Evolutionary conservation across 2,113 vertebrate genomes (phyloP), one percentile per base, ranked within the genome.

Genomic region (Hystrix brachyura): DNA sequence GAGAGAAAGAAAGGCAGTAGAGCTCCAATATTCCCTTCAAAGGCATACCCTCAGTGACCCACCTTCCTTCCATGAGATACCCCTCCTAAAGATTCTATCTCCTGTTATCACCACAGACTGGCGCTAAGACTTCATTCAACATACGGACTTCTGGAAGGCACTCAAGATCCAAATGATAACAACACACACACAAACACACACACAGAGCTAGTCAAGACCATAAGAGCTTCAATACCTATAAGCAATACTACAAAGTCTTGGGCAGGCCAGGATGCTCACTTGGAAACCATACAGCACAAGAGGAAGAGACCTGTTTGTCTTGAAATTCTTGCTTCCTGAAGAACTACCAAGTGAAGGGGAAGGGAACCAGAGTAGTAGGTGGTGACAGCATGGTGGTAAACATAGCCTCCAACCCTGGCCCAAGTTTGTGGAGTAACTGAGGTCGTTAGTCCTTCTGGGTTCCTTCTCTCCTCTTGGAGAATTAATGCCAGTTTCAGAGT

Each of bases 401-500:
- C 10, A 79, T 57, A 72, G 81, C 32, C 69, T 88, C 86, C 29
- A 71, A 79, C 55, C 32, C 6, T 69, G 38, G 82, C 67, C 48
- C 29, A 14, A 43, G 48, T 87, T 14, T 84, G 60, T 62, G 53
- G 76, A 83, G 64, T 57, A 87, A 69, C 59, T 69, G 60, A 95
- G 60, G 14, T 83, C 55, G 57, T 27, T 32, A 62, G 46, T 69
- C 60, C 46, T 1, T 92, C 83, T 91, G 82, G 27, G 25, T 76
- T 86, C 53, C 65, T 93, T 90, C 74, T 79, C 84, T 67, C 65
- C 46, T 80, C 85, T 64, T 7, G 27, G 5, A 90, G 80, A 92
- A 69, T 81, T 84, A 85, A 84, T 46, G 8, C 19, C 60, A 43
- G 29, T 80, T 64, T 80, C 15, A 69, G 27, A 32, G 4, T 51